Conservation (phyloP, 2,888 invertebrate genomes). For the Eulithis testata region DNA sequence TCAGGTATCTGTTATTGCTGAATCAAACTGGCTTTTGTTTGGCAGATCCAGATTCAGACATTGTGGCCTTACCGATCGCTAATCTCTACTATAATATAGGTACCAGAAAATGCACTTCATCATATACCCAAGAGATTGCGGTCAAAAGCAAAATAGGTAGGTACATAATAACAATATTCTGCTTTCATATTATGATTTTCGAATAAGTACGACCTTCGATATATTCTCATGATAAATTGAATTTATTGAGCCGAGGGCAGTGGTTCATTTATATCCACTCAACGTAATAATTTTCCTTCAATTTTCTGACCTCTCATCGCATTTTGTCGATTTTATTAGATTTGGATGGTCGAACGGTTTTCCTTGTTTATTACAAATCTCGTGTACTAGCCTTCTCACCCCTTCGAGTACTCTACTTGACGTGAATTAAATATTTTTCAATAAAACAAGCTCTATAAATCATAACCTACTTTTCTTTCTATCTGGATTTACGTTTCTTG, state of each 20-base stretch:
- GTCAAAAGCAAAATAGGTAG: constrained; percentile 1
- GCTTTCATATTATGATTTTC: constrained; percentile 5
- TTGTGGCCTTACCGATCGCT: too few species aligned
- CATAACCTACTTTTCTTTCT: background rate
- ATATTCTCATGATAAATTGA: constrained; percentile 28
- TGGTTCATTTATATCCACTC: constrained; percentile 35
- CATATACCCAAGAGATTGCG: background rate
- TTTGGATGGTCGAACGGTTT: constrained; percentile 26
- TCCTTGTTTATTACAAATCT: constrained; percentile 27
- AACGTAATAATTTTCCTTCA: constrained; percentile 33
- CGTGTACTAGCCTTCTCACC: constrained; percentile 1
- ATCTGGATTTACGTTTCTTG: background rate
- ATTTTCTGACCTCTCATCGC: constrained; percentile 38
- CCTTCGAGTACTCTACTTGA: background rate
- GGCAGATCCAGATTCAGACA: too few species aligned
- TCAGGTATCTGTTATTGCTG: background rate
- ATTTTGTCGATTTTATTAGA: constrained; percentile 31
- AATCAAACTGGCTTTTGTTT: too few species aligned
- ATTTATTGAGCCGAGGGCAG: constrained; percentile 23
- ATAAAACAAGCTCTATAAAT: background rate
- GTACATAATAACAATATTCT: constrained; percentile 11
- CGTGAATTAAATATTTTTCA: background rate
- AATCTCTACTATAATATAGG: too few species aligned
- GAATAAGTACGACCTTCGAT: constrained; percentile 5
- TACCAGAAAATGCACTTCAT: background rate